Evolutionary conservation across 2,113 vertebrate species (phyloP), one percentile per base, ranked within the genome.

Genomic region (Phainopepla nitens): DNA sequence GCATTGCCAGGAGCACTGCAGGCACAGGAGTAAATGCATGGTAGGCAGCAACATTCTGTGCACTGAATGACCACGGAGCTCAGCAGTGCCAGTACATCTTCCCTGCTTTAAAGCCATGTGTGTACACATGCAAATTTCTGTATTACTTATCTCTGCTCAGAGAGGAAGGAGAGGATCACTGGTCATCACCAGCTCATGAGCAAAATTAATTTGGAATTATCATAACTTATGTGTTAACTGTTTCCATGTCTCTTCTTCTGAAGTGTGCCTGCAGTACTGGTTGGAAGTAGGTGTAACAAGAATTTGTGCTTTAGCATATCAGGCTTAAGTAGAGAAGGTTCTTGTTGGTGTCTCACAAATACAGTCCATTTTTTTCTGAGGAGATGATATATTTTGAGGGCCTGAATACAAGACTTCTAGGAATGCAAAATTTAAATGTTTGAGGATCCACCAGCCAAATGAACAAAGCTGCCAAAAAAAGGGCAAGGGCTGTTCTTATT

Each of bases 41-140:
- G 31, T 7, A 25, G 86, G 82, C 35, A 76, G 1, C 75, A 69
- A 2, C 57, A 21, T 16, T 4, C 44, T 76, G 42, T 20, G 61
- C 35, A 0, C 35, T 50, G 17, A 15, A 8, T 7, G 41, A 35
- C 65, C 33, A 0, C 12, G 1, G 45, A n/a, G 68, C 18, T 93
- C 73, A 68, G 3, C 0, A 11, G 57, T 49, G 51, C 44, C 68
- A n/a, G 27, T 2, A 7, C 0, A 0, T 17, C 31, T 35, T 21
- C 58, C 28, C 36, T 69, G 20, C 36, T 47, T 33, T 22, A 76
- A 45, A 87, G 23, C 36, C 0, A 0, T 7, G 41, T 22, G 47
- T 56, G n/a, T 18, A 13, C 45, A 1, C 1, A 18, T 89, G 76
- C 58, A 79, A 9, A 65, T 61, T 29, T 36, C 72, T 71, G 4